phyloP scores from a whole-genome alignment of 2,888 invertebrate species.

The Tinea semifulvella region DNA sequence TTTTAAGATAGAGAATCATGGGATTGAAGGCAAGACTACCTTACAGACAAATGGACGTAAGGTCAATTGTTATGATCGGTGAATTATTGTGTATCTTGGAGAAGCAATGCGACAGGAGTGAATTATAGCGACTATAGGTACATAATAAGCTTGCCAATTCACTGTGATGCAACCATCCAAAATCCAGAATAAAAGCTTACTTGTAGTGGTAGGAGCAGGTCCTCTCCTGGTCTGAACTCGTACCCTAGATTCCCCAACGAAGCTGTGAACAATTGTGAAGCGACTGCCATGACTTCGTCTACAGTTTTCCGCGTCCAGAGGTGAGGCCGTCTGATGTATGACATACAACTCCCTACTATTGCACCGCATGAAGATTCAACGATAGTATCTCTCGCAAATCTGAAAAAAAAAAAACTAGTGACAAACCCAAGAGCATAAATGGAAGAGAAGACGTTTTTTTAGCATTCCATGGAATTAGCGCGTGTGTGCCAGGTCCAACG shows the following conservation, averaged over 20 bases:
- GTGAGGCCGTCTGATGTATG: conserved; percentile 62
- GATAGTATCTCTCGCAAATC: conserved; percentile 57
- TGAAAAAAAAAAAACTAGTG: too few species aligned
- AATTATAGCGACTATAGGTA: not conserved
- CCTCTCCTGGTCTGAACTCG: conserved; percentile 64
- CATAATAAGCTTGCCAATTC: not conserved
- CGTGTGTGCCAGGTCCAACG: too few species aligned
- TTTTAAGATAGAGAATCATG: too few species aligned
- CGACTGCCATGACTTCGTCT: conserved; percentile 36
- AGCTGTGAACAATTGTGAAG: conserved; percentile 53
- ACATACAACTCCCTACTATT: conserved; percentile 66
- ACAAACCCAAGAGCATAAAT: too few species aligned
- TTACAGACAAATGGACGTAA: too few species aligned
- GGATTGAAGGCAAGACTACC: too few species aligned
- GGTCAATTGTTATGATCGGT: too few species aligned
- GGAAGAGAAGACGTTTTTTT: too few species aligned
- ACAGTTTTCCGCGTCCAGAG: conserved; percentile 69
- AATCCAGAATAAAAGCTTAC: conserved; percentile 28
- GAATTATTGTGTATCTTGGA: too few species aligned
- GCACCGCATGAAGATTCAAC: conserved; percentile 66
- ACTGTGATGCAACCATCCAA: not conserved
- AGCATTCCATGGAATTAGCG: too few species aligned
- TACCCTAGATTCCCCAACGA: conserved; percentile 61
- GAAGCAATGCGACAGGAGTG: not conserved
- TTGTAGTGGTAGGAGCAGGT: conserved; percentile 57